phyloP scores from a whole-genome alignment of 2,888 invertebrate species.

The Dolichopus griseipennis region DNA sequence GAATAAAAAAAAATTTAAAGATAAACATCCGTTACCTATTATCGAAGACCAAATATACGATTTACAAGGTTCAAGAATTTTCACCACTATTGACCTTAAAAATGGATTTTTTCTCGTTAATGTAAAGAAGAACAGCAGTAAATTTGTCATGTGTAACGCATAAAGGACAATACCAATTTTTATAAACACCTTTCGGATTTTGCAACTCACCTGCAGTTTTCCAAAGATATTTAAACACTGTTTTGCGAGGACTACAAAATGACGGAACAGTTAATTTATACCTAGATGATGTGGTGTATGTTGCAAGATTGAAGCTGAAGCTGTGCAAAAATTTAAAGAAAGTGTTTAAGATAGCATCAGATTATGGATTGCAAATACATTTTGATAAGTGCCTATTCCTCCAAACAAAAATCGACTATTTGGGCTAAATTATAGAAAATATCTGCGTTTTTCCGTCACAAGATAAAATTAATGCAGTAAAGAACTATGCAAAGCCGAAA shows the following conservation, averaged over 20 bases:
- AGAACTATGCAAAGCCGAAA: slow-evolving; percentile 25
- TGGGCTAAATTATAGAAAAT: no score
- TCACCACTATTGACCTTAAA: slow-evolving; percentile 29
- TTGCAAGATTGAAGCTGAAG: slow-evolving; percentile 20
- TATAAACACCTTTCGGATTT: slow-evolving; percentile 36
- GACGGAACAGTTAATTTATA: slow-evolving; percentile 19
- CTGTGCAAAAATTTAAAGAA: slow-evolving; percentile 17
- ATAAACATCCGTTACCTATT: slow-evolving; percentile 26
- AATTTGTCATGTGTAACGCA: slow-evolving; percentile 31
- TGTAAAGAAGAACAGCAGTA: slow-evolving; percentile 25
- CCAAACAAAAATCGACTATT: slow-evolving; percentile 17
- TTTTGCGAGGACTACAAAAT: slow-evolving; percentile 21
- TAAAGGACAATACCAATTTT: slow-evolving; percentile 30
- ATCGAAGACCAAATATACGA: slow-evolving; percentile 31
- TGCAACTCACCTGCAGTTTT: slow-evolving; percentile 30
- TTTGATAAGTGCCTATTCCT: slow-evolving; percentile 22
- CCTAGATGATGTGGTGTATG: slow-evolving; percentile 20
- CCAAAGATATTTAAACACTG: slow-evolving; percentile 26
- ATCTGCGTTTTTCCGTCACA: no score
- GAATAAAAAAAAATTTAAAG: slow-evolving; percentile 25
- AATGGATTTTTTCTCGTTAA: slow-evolving; percentile 35
- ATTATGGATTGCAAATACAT: slow-evolving; percentile 20
- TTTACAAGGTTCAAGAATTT: slow-evolving; percentile 27
- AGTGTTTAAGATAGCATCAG: slow-evolving; percentile 17
- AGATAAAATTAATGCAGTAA: slow-evolving; percentile 25